These are phyloP conservation scores for Choristoneura fumiferana DNA, from an alignment of 1,140 invertebrate genomes.

Conservation along the genomic window DNA sequence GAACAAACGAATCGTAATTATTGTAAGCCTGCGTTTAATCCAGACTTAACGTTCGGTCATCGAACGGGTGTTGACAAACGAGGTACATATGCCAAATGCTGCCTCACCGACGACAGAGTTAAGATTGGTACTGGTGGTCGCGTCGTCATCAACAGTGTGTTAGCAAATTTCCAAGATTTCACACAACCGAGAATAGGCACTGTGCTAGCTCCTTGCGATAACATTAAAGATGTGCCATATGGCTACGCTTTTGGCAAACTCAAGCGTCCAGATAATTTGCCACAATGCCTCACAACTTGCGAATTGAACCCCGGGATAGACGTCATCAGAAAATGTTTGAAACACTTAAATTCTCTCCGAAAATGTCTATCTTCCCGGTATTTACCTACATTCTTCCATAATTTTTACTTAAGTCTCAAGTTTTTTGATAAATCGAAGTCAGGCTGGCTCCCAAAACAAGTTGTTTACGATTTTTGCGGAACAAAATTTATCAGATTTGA, in stretches of 20 bases:
- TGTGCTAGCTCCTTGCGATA: conserved; percentile 48
- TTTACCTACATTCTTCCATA: conserved; percentile 36
- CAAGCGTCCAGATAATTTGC: conserved; percentile 21
- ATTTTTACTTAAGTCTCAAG: conserved; percentile 41
- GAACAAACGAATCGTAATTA: conserved; percentile 53
- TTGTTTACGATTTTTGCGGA: conserved; percentile 33
- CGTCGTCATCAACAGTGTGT: conserved; percentile 30
- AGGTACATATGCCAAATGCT: conserved; percentile 47
- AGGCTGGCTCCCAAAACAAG: conserved; percentile 40
- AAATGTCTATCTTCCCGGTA: conserved; percentile 37
- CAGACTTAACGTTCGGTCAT: conserved; percentile 44
- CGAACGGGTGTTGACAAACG: conserved; percentile 37
- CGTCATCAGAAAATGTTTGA: conserved; percentile 41
- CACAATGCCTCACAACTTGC: conserved; percentile 37
- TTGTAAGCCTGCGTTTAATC: conserved; percentile 28
- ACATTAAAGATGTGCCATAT: conserved; percentile 48
- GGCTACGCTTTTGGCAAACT: conserved; percentile 53
- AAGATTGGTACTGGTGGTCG: conserved; percentile 27
- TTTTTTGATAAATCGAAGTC: conserved; percentile 45
- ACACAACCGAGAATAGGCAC: conserved; percentile 38
- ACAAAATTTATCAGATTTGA: conserved; percentile 28
- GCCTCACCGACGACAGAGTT: conserved; percentile 42
- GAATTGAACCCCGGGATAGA: conserved; percentile 45
- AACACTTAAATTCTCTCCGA: conserved; percentile 49
- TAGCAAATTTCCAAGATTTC: conserved; percentile 41